phyloP scores from a whole-genome alignment of 2,797 vertebrate species.

The Onychomys leucogaster region DNA sequence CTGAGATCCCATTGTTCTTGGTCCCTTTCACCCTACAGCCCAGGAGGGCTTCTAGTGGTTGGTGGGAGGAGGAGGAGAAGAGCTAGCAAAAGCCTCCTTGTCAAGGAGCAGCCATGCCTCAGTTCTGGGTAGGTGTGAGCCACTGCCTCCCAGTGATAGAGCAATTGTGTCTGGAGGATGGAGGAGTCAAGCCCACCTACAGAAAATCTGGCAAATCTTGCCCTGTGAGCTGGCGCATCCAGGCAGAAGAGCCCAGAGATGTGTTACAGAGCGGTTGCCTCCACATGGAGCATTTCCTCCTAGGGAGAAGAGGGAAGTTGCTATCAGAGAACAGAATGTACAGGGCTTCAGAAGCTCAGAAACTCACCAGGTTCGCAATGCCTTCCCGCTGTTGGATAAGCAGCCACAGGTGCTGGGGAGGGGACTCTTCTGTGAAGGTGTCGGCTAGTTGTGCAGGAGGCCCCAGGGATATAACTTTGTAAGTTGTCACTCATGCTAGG shows the following conservation, averaged over 20 bases:
- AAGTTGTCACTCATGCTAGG: not conserved
- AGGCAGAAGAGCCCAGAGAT: conserved; percentile 6
- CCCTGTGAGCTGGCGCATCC: not conserved
- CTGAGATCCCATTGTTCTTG: not conserved
- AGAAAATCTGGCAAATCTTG: not conserved
- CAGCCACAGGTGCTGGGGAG: not conserved
- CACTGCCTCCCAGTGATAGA: not conserved
- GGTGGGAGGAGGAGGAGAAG: not conserved
- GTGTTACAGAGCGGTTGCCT: not conserved
- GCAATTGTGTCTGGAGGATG: not conserved
- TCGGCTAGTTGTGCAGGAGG: not conserved
- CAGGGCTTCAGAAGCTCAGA: not conserved
- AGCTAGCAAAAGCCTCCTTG: not conserved
- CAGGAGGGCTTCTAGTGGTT: not conserved
- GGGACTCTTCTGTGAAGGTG: not conserved
- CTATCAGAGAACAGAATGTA: not conserved
- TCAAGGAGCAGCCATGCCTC: not conserved
- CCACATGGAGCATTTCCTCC: not conserved
- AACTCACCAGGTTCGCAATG: no score
- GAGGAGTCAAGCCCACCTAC: not conserved
- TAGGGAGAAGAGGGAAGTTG: not conserved
- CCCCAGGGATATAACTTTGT: not conserved
- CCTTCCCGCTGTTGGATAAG: no score
- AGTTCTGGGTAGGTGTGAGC: not conserved
- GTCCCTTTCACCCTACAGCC: fast-evolving